Percentiles rank a stretch among this genome's conserved stretches.
phyloP scores from a whole-genome alignment of 2,113 vertebrate genomes.

The Machaerirhynchus nigripectus region DNA sequence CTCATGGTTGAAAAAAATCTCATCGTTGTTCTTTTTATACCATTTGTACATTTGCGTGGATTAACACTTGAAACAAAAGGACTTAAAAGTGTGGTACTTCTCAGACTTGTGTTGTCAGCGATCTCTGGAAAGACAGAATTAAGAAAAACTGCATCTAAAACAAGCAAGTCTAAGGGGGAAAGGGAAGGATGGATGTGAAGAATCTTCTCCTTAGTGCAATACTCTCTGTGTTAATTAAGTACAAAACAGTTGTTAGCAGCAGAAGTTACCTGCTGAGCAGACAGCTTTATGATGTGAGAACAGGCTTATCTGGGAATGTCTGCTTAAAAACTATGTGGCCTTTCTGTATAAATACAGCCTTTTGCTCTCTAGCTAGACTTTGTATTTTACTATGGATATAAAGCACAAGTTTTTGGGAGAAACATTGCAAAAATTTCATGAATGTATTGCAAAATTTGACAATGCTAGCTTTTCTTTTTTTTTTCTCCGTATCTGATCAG shows the following conservation, averaged over 20 bases:
- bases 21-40: background rate
- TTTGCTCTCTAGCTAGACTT: background rate
- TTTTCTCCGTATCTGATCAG: background rate
- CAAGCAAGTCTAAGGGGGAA: background rate
- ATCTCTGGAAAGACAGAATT: background rate
- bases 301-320: background rate
- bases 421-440: background rate
- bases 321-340: background rate
- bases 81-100: background rate
- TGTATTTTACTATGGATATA: background rate
- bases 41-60: background rate
- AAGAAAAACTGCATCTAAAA: background rate
- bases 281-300: background rate
- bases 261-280: slow-evolving; percentile 9
- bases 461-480: background rate
- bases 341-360: background rate
- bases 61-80: background rate
- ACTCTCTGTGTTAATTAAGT: background rate
- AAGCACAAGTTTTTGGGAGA: background rate
- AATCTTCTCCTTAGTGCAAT: background rate
- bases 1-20: background rate
- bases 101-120: background rate
- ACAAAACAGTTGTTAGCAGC: background rate
- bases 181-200: background rate
- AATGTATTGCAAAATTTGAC: background rate